phyloP scores from a whole-genome alignment of 2,113 vertebrate genomes.

The Poecilia latipinna region DNA sequence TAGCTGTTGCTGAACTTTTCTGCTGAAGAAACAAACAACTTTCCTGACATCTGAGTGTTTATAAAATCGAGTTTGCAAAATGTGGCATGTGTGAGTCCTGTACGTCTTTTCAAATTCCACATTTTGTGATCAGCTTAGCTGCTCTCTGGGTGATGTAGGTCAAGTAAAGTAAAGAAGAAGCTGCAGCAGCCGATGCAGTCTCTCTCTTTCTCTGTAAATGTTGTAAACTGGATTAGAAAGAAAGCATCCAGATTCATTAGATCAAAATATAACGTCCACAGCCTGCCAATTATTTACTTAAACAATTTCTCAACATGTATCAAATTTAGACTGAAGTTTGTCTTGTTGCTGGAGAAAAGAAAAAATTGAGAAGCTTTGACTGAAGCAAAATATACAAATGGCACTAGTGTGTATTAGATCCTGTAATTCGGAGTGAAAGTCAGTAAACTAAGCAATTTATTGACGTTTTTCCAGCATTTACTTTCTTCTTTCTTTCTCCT shows the following conservation, averaged over 20 bases:
- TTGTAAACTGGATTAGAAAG: not conserved
- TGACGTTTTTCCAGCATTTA: constrained; percentile 37
- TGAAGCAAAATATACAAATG: constrained; percentile 29
- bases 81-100: not conserved
- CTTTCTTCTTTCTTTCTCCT: constrained; percentile 20
- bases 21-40: not conserved
- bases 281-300: too few species aligned
- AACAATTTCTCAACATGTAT: too few species aligned
- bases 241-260: too few species aligned
- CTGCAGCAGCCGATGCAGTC: not conserved
- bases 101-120: not conserved
- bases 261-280: too few species aligned
- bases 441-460: constrained; percentile 24
- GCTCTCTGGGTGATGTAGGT: not conserved
- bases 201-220: not conserved
- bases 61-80: too few species aligned
- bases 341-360: not conserved
- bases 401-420: constrained; percentile 15
- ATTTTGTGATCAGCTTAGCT: not conserved
- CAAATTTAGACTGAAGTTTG: not conserved
- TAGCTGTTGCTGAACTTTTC: not conserved
- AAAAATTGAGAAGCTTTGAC: not conserved
- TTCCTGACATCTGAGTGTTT: too few species aligned
- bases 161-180: not conserved
- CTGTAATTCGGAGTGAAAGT: not conserved